Evolutionary conservation across 2,888 invertebrate genomes (phyloP), one percentile per base, ranked within the genome.

Genomic region (Polyommatus icarus): DNA sequence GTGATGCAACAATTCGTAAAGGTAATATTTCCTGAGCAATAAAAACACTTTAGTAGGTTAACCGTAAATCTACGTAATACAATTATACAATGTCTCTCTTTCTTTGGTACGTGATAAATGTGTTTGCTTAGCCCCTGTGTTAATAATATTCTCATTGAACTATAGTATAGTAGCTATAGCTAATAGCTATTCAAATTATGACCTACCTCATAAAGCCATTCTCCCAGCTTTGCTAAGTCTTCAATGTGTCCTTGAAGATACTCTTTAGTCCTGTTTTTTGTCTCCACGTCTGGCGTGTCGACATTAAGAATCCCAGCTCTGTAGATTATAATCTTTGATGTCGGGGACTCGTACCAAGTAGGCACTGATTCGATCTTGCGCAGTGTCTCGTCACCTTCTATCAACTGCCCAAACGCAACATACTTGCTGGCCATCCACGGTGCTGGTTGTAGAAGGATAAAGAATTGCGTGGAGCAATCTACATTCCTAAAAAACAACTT

Each of bases 381-480:
- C 61, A 97, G 88, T 18, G 96, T 95, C 73, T 93, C 88, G 78
- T 95, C 95, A 1, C 97, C 97, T 82, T 96, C 96, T 57, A 97
- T 91, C 3, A 97, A 90, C 88, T 96, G 96, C 1, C 96, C 97
- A 85, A 97, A 97, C 1, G 96, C 97, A 6, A 97, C 97, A 84
- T 96, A 96, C 89, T 94, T 95, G 79, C 92, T 90, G 82, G 95
- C 95, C 96, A 97, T 96, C 97, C 97, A 97, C 4, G 94, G 89
- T 5, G 95, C 93, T 5, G 96, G 95, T 87, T 96, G 95, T 20
- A 97, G 89, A 18, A 96, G 93, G 20, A 97, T 92, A 84, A 95
- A 95, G 86, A 97, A 97, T 88, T 97, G 96, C 1, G 96, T 96
- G 5, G 94, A 95, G 86, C 97, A 97, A 80, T 95, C 95, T 24